Percentiles rank a stretch among this genome's conserved stretches.
Conservation (phyloP, 2,797 vertebrate genomes). For the Sciaenops ocellatus region DNA sequence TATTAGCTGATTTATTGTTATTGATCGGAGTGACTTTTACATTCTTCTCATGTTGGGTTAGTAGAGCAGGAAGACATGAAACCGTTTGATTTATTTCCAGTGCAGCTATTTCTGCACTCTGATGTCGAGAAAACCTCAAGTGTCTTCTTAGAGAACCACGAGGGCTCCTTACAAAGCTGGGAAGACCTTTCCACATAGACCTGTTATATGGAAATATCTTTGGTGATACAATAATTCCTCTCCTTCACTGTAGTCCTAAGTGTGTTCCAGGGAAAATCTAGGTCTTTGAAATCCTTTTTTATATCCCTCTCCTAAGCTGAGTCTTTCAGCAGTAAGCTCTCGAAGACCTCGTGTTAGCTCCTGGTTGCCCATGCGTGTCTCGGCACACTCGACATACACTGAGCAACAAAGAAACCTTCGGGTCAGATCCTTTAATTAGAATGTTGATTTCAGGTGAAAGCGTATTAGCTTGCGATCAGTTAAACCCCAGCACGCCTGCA, state of each 20-base stretch:
- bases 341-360: conserved; percentile 36
- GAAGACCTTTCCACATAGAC: conserved; percentile 8
- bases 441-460: conserved; percentile 53
- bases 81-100: conserved; percentile 11
- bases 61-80: background rate
- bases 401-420: conserved; percentile 38
- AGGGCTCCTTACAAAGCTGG: conserved; percentile 8
- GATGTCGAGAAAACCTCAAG: background rate
- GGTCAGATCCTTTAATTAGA: conserved; percentile 62
- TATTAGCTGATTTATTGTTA: conserved; percentile 37
- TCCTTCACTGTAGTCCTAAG: conserved; percentile 41
- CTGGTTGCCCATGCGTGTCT: conserved; percentile 34
- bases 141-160: conserved; percentile 10
- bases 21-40: conserved; percentile 43
- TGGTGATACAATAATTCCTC: conserved; percentile 41
- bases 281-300: conserved; percentile 56
- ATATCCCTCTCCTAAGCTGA: conserved; percentile 43
- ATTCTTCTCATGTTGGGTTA: conserved; percentile 3
- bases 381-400: background rate
- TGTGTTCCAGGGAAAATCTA: conserved; percentile 45
- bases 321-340: conserved; percentile 40
- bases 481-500: background rate
- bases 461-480: conserved; percentile 34
- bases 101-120: conserved; percentile 20
- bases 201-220: conserved; percentile 23